Conservation (phyloP, 2,888 invertebrate genomes). For the Lymantria dispar region DNA sequence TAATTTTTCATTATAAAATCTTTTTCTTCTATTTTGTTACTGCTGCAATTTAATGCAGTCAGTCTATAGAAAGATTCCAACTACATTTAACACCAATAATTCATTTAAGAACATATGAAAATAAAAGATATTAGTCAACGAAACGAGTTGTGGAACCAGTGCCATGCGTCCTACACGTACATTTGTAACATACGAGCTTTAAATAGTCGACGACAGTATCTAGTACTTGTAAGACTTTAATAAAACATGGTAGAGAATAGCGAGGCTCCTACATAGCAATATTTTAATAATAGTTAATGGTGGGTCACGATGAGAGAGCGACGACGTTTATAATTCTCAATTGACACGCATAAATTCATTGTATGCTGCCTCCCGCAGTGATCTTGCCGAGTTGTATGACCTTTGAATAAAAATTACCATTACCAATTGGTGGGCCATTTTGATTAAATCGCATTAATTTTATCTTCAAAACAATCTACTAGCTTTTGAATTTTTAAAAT, state of each 20-base stretch:
- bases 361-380: slow-evolving; percentile 55
- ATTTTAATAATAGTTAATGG: slow-evolving; percentile 82
- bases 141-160: slow-evolving; percentile 44
- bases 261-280: slow-evolving; percentile 73
- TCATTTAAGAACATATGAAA: slow-evolving; percentile 67
- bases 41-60: slow-evolving; percentile 66
- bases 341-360: slow-evolving; percentile 75
- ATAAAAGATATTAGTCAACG: slow-evolving; percentile 51
- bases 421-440: slow-evolving; percentile 8
- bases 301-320: slow-evolving; percentile 69
- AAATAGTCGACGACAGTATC: slow-evolving; percentile 78
- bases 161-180: slow-evolving; percentile 67
- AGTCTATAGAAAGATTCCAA: slow-evolving; percentile 58
- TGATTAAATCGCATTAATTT: background rate
- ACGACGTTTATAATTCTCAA: slow-evolving; percentile 75
- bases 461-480: background rate
- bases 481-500: background rate
- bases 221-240: slow-evolving; percentile 60
- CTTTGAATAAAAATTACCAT: slow-evolving; percentile 51
- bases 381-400: slow-evolving; percentile 39
- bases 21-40: slow-evolving; percentile 52
- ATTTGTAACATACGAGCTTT: slow-evolving; percentile 74
- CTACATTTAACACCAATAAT: slow-evolving; percentile 68
- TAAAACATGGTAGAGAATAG: slow-evolving; percentile 78
- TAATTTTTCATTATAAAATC: slow-evolving; percentile 46